Evolutionary conservation across 2,888 invertebrate genomes (phyloP).

Genomic region (Parapristionchus giblindavisi): DNA sequence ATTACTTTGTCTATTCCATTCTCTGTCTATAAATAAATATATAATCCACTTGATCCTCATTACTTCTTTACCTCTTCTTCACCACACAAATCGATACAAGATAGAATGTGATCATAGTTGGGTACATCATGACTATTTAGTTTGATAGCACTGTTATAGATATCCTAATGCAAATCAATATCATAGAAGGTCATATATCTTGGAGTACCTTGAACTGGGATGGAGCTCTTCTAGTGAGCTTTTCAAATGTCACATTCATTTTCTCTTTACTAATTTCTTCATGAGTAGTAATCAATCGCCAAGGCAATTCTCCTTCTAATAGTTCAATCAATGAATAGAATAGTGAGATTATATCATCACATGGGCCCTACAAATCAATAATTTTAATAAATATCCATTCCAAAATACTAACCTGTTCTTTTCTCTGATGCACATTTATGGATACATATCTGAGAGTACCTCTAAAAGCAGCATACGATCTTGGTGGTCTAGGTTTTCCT

Average conservation of each 20-base stretch:
- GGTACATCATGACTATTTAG: background rate
- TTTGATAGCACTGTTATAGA: background rate
- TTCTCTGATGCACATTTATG: constrained; percentile 59
- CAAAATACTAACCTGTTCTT: constrained; percentile 45
- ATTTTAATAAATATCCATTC: constrained; percentile 25
- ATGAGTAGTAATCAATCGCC: constrained; percentile 54
- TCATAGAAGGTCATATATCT: background rate
- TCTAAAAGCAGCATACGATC: constrained; percentile 62
- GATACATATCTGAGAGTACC: constrained; percentile 66
- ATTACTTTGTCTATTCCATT: constrained; percentile 2
- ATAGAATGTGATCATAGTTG: constrained; percentile 4
- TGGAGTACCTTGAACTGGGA: constrained; percentile 12
- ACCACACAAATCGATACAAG: background rate
- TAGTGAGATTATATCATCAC: constrained; percentile 60
- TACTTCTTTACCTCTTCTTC: background rate
- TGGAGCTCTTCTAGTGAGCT: constrained; percentile 14
- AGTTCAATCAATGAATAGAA: constrained; percentile 62
- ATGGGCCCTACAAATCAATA: constrained; percentile 47
- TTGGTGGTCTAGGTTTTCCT: background rate
- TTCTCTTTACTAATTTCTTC: constrained; percentile 57
- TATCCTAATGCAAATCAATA: background rate
- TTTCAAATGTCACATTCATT: constrained; percentile 38
- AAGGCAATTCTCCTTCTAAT: constrained; percentile 59
- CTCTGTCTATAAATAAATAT: background rate
- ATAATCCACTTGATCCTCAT: background rate